Conservation (phyloP, 2,113 vertebrate genomes). For the Taurulus bubalis region DNA sequence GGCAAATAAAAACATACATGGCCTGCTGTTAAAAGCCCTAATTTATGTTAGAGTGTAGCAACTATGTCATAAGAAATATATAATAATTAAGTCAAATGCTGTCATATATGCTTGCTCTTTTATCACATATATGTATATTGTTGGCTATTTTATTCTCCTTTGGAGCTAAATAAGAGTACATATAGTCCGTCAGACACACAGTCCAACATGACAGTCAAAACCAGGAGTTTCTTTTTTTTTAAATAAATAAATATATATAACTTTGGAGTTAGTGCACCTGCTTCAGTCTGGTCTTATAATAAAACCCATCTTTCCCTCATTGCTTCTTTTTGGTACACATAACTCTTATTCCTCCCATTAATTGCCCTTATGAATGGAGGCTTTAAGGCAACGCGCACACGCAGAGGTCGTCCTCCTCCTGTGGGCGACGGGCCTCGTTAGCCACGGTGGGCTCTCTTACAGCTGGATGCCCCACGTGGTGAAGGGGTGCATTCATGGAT, state of each 20-base stretch:
- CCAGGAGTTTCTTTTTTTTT: conserved; percentile 1
- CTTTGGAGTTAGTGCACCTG: conserved; percentile 50
- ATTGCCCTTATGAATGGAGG: conserved; percentile 50
- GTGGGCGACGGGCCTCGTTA: conserved; percentile 23
- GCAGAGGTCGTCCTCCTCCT: conserved; percentile 39
- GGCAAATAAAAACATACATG: not conserved
- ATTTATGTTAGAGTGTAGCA: not conserved
- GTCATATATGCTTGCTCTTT: not conserved
- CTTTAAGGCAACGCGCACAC: conserved; percentile 45
- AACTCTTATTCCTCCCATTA: conserved; percentile 63
- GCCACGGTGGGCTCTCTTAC: conserved; percentile 26
- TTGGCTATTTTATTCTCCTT: not conserved
- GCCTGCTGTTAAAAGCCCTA: not conserved
- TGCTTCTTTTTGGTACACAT: conserved; percentile 17
- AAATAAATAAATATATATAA: not conserved
- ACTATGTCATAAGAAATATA: not conserved
- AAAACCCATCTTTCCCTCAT: conserved; percentile 8
- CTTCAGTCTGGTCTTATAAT: not conserved
- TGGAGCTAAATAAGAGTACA: not conserved
- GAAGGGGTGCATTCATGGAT: conserved; percentile 23
- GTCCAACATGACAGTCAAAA: not conserved
- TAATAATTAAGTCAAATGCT: not conserved
- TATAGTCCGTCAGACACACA: not conserved
- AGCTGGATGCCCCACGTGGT: conserved; percentile 51
- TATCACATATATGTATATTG: not conserved